These are phyloP conservation scores for Laothoe populi DNA, from an alignment of 2,888 invertebrate species.

Conservation along the genomic window DNA sequence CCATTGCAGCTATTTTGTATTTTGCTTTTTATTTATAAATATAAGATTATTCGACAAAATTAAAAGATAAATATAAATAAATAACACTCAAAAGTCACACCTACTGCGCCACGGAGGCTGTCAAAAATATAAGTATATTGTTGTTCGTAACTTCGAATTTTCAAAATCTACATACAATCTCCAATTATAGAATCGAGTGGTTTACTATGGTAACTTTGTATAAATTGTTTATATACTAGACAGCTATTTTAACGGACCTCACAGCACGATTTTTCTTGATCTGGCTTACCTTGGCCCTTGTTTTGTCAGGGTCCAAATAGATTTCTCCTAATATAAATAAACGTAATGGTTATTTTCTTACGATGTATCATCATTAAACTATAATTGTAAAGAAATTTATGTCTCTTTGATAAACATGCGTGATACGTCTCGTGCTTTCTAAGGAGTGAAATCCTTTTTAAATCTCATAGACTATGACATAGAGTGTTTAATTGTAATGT, in stretches of 20 bases:
- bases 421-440: conserved; percentile 34
- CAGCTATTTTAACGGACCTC: not conserved
- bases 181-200: too few relatives aligned
- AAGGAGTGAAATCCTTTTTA: conserved; percentile 34
- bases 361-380: conserved; percentile 21
- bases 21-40: not conserved
- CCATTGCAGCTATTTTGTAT: not conserved
- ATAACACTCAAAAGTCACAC: too few relatives aligned
- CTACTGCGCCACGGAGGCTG: too few relatives aligned
- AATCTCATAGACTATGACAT: too few relatives aligned
- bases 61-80: too few relatives aligned
- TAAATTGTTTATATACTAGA: not conserved
- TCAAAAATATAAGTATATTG: too few relatives aligned
- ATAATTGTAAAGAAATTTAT: conserved; percentile 14
- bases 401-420: conserved; percentile 3
- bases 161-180: too few relatives aligned
- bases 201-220: too few relatives aligned
- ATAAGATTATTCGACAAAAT: too few relatives aligned
- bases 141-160: too few relatives aligned
- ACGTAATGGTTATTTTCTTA: conserved; percentile 20
- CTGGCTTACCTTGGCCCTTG: conserved; percentile 9
- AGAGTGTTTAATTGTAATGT: conserved; percentile 25
- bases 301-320: conserved; percentile 2
- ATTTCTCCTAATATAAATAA: conserved; percentile 16
- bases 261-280: conserved; percentile 24